Evolutionary conservation across 1,140 invertebrate genomes (phyloP).

Genomic region (Ladona fulva): DNA sequence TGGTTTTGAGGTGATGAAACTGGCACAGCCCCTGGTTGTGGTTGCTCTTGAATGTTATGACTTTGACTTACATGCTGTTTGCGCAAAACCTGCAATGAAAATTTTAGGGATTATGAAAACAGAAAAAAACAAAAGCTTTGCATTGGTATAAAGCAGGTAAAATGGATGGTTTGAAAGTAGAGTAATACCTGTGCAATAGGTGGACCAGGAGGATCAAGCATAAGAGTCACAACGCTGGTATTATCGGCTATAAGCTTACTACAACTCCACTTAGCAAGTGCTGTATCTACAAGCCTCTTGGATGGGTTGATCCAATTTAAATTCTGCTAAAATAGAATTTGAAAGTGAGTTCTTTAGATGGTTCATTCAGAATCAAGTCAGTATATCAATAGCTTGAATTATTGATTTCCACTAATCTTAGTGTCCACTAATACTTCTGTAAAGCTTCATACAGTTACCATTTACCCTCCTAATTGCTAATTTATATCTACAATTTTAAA

Average conservation of each 20-base stretch:
- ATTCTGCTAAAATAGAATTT: conserved; percentile 22
- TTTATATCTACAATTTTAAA: too few relatives aligned
- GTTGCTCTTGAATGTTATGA: not conserved
- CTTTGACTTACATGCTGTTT: not conserved
- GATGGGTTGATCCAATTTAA: conserved; percentile 75
- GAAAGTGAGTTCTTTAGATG: not conserved
- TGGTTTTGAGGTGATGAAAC: not conserved
- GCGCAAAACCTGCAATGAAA: not conserved
- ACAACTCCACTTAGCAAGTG: conserved; percentile 63
- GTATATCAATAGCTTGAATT: too few relatives aligned
- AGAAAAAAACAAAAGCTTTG: not conserved
- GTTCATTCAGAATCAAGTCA: not conserved
- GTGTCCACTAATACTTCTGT: too few relatives aligned
- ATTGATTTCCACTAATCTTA: too few relatives aligned
- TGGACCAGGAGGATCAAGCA: conserved; percentile 85
- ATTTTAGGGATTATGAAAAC: not conserved
- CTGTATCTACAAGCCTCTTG: conserved; percentile 78
- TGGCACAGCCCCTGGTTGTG: not conserved
- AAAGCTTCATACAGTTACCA: too few relatives aligned
- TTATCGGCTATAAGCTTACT: conserved; percentile 87
- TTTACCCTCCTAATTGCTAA: too few relatives aligned
- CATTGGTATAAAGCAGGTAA: not conserved
- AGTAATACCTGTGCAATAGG: conserved; percentile 50
- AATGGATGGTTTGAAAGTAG: not conserved
- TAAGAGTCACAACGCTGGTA: conserved; percentile 85